These are phyloP conservation scores for Dromaius novaehollandiae DNA, from an alignment of 2,113 vertebrate genomes.

Conservation along the genomic window DNA sequence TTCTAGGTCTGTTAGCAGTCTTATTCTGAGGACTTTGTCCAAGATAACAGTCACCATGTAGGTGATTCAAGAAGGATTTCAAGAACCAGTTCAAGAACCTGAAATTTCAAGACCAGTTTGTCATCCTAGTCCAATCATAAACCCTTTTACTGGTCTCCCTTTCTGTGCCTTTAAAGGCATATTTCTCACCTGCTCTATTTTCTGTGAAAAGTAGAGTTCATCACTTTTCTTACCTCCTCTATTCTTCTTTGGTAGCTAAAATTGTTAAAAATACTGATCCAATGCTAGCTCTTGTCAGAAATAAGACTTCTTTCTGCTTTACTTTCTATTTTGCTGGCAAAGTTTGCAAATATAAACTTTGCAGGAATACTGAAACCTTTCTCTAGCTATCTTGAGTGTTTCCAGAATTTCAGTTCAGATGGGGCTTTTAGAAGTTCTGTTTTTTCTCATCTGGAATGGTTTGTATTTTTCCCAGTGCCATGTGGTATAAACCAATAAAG, in stretches of 20 bases:
- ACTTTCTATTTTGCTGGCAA: background rate
- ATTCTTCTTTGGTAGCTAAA: background rate
- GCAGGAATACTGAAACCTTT: background rate
- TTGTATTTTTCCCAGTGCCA: background rate
- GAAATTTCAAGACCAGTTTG: background rate
- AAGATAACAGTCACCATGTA: accelerated
- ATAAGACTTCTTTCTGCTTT: background rate
- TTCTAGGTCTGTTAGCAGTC: background rate
- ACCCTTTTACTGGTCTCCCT: background rate
- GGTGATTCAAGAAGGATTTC: too few species aligned
- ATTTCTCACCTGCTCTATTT: background rate
- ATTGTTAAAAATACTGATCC: background rate
- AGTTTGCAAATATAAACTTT: background rate
- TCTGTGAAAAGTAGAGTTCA: background rate
- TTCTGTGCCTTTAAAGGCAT: background rate
- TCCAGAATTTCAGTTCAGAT: background rate
- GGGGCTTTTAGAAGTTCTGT: background rate
- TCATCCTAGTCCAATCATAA: background rate
- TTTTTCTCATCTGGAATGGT: background rate
- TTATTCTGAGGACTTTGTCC: background rate
- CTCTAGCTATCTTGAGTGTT: background rate
- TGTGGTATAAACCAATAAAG: background rate
- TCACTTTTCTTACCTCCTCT: background rate
- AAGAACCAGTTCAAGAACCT: too few species aligned
- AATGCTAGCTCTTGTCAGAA: background rate